Base-by-base conservation (phyloP, 2,797 vertebrate species). In the Sebastes elongatus region DNA sequence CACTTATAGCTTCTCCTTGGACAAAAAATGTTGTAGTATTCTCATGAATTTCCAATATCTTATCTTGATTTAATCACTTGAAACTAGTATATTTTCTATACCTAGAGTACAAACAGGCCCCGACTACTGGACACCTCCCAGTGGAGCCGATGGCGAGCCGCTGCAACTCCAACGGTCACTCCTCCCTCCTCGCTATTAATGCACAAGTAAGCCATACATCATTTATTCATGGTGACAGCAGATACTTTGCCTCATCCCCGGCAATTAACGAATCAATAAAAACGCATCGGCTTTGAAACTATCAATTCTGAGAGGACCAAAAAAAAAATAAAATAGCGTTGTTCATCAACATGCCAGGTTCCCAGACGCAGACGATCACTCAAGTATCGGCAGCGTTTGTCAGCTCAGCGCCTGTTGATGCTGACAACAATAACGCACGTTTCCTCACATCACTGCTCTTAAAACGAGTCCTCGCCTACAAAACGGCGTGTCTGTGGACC, bases 241-340 rank as follows among this genome's bases (percentile, higher is more conserved):
- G 87, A 90, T 89, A 91, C 90, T 86, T 86, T 86, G 79, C 82
- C 82, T 91, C 88, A 86, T 87, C 90, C 88, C 74, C 1, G 49
- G 91, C 92, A 96, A 96, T 96, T 94, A 96, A 90, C 23, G 11
- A 94, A 96, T 96, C 95, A 81, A 96, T 96, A 91, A 92, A 84
- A 93, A 92, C 32, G 74, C 88, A 95, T 83, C 46, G 84, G 90
- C 88, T 93, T 90, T 91, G 88, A 90, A 94, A 89, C 88, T 84
- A 94, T 94, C 92, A 88, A 87, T 94, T 94, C 83, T 77, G 79
- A 88, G 76, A 83, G 60, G 66, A 78, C 35, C 20, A 49, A 69
- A 46, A 53, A 74, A 69, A 71, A 9, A 49, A 20, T 16, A 2
- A 25, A 64, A 89, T 52, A 65, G 80, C 23, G 80, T 80, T 83